Conservation (phyloP, 2,113 vertebrate species). For the mouse (Mus musculus) region GRCm39 chrX:110313001-110313500, state of each 20-base stretch:
- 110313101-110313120: neutral
- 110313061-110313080: constrained; percentile 16
- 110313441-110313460: neutral
- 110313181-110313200: constrained; percentile 2
- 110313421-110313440: neutral
- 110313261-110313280: neutral
- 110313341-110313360: neutral
- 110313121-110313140: neutral
- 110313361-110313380: neutral
- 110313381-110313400: neutral
- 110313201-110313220: neutral
- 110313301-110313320: constrained; percentile 28
- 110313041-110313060: neutral
- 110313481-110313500: constrained; percentile 6
- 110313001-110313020: neutral
- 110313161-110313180: neutral
- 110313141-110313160: neutral
- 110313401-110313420: constrained; percentile 5
- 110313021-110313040: neutral
- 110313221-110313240: neutral
- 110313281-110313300: constrained; percentile 10
- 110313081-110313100: neutral
- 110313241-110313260: neutral
- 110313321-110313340: neutral
- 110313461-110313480: neutral